Base-by-base conservation (phyloP, 1,140 invertebrate species). In the Drosophila lacertosa region DNA sequence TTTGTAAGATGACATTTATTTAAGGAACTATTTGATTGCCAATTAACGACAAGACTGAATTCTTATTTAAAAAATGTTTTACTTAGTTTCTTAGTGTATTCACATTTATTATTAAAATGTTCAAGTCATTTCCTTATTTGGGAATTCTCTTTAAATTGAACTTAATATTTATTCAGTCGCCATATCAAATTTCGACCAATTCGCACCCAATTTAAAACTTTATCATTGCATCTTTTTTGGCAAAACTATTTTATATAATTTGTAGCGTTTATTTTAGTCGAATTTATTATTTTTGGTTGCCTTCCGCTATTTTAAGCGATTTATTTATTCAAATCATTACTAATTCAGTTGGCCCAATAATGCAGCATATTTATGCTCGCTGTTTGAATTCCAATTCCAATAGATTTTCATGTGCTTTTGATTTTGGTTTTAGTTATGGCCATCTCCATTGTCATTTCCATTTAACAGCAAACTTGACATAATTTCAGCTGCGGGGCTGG, bases 401-500 rank as follows among this genome's bases (percentile, higher is more conserved):
- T 47, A 45, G 47, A 32, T 45, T 64, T 45, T 48, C 32, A 3
- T 26, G 4, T 22, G 13, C 32, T n/a, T 44, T 50, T 26, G 42
- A 18, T 32, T 48, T 50, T 20, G 16, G 18, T 42, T 42, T 10
- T 10, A 3, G 4, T 18, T 20, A 9, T 42, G n/a, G n/a, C n/a
- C n/a, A n/a, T 63, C 55, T 33, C 10, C 13, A 60, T 51, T 67
- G 63, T 18, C 58, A 64, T 63, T 60, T 39, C 40, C 18, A 69
- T 64, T 65, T 51, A 48, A 50, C 48, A 15, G 51, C 50, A 57
- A 57, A 57, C 60, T 70, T 70, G 67, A 58, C 62, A 71, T 45
- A 57, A 58, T 64, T 69, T 57, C 66, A 2, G 50, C 68, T 65
- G 51, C 16, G 53, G 68, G 55, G 51, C 47, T 11, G 18, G 55